Conservation (phyloP, 2,797 vertebrate genomes). For the Neosilurus hyrtlii region DNA sequence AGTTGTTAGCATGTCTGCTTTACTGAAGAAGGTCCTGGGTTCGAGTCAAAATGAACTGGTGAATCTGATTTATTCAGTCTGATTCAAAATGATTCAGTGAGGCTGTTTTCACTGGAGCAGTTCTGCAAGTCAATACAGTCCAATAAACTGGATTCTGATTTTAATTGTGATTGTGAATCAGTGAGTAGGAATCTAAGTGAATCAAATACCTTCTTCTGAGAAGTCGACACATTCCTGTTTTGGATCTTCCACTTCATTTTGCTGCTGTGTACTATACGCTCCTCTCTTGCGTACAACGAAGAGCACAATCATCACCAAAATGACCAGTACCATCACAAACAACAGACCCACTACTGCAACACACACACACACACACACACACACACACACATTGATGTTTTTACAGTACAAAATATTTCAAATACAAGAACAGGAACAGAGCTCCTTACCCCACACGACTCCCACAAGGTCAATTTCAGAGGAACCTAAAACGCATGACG, state of each 20-base stretch:
- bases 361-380: neutral
- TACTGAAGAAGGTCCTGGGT: too few relatives aligned
- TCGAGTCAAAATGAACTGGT: neutral
- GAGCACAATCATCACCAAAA: constrained; percentile 66
- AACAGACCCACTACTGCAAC: neutral
- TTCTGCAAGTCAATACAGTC: too few relatives aligned
- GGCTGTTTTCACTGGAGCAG: too few relatives aligned
- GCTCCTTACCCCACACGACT: neutral
- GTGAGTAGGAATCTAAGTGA: too few relatives aligned
- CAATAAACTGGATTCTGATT: too few relatives aligned
- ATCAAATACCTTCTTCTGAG: constrained; percentile 53
- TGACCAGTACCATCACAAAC: constrained; percentile 65
- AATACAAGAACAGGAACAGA: neutral
- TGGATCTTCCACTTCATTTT: constrained; percentile 68
- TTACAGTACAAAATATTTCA: neutral
- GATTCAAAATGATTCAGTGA: neutral
- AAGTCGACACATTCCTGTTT: constrained; percentile 70
- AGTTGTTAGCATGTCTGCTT: too few relatives aligned
- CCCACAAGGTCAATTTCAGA: too few relatives aligned
- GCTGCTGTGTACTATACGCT: constrained; percentile 84
- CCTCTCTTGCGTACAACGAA: constrained; percentile 80
- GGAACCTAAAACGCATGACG: neutral
- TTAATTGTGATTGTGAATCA: too few relatives aligned
- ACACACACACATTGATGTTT: too few relatives aligned
- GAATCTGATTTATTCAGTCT: neutral